phyloP scores from a whole-genome alignment of 2,888 invertebrate genomes.

The Polymixis flavicincta region DNA sequence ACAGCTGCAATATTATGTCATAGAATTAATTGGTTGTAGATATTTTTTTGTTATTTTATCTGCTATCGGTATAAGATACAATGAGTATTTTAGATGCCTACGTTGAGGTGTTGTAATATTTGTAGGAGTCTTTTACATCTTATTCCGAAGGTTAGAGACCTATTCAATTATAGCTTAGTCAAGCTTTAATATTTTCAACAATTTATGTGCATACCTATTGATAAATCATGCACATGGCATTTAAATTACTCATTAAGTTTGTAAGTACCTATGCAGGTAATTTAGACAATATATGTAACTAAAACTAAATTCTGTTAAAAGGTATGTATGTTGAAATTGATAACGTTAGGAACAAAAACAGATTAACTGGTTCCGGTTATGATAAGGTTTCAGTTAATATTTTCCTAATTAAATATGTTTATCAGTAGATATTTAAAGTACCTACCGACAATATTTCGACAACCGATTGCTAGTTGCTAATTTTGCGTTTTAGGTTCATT shows the following conservation, averaged over 20 bases:
- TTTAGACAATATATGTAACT: neutral
- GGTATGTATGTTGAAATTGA: neutral
- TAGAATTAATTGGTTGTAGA: constrained; percentile 7
- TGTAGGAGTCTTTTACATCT: constrained; percentile 2
- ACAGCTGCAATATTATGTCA: constrained; percentile 26
- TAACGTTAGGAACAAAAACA: constrained; percentile 10
- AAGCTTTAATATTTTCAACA: constrained; percentile 13
- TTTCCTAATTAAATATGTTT: constrained; percentile 23
- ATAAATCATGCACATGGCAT: neutral
- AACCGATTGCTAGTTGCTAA: constrained; percentile 12
- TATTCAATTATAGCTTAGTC: constrained; percentile 4
- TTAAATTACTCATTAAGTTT: constrained; percentile 1
- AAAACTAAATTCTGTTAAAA: neutral
- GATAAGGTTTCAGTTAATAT: constrained; percentile 33
- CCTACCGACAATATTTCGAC: constrained; percentile 19
- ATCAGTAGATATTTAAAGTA: constrained; percentile 10
- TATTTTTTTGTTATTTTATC: too few species aligned
- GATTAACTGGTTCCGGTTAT: constrained; percentile 25
- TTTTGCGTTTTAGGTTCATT: constrained; percentile 22
- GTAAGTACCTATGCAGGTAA: neutral
- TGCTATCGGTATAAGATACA: neutral
- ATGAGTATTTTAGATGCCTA: neutral
- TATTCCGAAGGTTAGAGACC: constrained; percentile 24
- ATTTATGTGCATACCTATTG: constrained; percentile 13
- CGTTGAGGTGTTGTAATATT: constrained; percentile 19